Conservation (phyloP, 1,140 invertebrate genomes). For the Calephelis nemesis region DNA sequence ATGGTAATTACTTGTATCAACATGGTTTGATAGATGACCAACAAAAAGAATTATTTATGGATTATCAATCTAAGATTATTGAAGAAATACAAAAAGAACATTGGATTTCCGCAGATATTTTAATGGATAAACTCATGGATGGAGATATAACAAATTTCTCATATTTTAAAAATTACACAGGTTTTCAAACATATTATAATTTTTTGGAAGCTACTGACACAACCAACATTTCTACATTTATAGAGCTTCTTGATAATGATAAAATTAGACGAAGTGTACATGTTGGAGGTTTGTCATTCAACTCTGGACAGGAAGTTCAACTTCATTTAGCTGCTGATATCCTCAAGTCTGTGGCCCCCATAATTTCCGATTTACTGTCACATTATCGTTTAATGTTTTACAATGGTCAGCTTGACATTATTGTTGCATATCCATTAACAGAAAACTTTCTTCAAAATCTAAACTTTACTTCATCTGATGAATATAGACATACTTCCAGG, state of each 20-base stretch:
- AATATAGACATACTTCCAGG: conserved; percentile 82
- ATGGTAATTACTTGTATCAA: conserved; percentile 83
- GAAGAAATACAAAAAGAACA: conserved; percentile 82
- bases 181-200: conserved; percentile 89
- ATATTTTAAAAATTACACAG: conserved; percentile 88
- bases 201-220: conserved; percentile 80
- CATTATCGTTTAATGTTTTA: conserved; percentile 86
- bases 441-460: conserved; percentile 84
- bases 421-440: conserved; percentile 89
- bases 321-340: conserved; percentile 50
- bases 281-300: conserved; percentile 88
- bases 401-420: conserved; percentile 91
- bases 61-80: conserved; percentile 79
- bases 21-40: conserved; percentile 82
- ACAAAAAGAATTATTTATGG: conserved; percentile 79
- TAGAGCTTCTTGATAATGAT: conserved; percentile 79
- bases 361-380: conserved; percentile 46
- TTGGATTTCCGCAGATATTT: conserved; percentile 81
- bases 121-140: conserved; percentile 84
- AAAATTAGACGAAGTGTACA: conserved; percentile 86
- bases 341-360: conserved; percentile 54
- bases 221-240: conserved; percentile 56
- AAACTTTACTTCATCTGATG: conserved; percentile 81
- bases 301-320: conserved; percentile 67
- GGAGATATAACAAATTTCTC: conserved; percentile 82